Evolutionary conservation across 1,140 invertebrate genomes (phyloP).

Genomic region (Drosophila fuyamai): DNA sequence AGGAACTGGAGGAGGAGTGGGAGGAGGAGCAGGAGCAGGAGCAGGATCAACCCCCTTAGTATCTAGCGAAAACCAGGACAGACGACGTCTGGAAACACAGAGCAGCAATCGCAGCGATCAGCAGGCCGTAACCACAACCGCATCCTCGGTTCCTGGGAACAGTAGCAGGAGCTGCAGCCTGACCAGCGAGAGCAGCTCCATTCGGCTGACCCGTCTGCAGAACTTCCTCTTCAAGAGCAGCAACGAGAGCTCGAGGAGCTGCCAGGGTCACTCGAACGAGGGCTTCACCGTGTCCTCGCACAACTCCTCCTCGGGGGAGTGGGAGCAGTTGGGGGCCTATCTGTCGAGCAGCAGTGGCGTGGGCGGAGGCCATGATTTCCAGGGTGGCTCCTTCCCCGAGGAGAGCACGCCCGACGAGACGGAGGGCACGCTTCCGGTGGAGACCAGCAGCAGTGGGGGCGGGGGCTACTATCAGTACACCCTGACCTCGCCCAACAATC

Average conservation of each 20-base stretch:
- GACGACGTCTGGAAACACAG: conserved; percentile 37
- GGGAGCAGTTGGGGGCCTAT: conserved; percentile 75
- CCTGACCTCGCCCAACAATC: conserved; percentile 81
- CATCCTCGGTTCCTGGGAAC: conserved; percentile 22
- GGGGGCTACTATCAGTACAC: conserved; percentile 79
- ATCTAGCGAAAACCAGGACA: conserved; percentile 21
- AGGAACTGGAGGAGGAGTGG: conserved; percentile 1
- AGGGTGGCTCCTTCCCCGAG: conserved; percentile 68
- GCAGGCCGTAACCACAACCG: conserved; percentile 26
- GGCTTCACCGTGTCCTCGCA: conserved; percentile 78
- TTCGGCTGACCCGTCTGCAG: conserved; percentile 71
- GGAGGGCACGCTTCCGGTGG: conserved; percentile 52
- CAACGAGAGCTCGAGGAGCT: conserved; percentile 76
- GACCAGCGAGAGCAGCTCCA: conserved; percentile 79
- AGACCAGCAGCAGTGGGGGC: conserved; percentile 38
- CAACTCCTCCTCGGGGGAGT: conserved; percentile 79
- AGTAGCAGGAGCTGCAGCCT: conserved; percentile 75
- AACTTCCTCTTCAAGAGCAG: conserved; percentile 82
- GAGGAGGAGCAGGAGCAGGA: conserved; percentile 16
- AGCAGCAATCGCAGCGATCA: conserved; percentile 32
- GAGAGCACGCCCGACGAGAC: conserved; percentile 60
- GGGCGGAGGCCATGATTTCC: conserved; percentile 54
- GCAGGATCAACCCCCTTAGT: conserved; percentile 6
- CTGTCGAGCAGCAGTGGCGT: conserved; percentile 45
- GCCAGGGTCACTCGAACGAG: conserved; percentile 77